Percentiles rank a stretch among this genome's conserved stretches.
phyloP scores from a whole-genome alignment of 2,113 vertebrate genomes.

The Chloropsis hardwickii region DNA sequence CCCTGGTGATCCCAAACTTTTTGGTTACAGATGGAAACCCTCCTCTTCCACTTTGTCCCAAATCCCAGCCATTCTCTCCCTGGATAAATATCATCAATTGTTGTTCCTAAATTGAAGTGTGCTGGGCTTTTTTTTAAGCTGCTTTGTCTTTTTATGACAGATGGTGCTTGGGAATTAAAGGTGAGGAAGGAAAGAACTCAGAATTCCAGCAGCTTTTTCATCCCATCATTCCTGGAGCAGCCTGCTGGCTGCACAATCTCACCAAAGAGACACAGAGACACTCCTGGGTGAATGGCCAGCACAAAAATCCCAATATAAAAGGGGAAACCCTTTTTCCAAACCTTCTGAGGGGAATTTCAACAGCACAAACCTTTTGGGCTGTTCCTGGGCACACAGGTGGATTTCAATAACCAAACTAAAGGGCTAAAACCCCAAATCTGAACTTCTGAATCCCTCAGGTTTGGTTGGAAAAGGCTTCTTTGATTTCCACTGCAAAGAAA shows the following conservation, averaged over 20 bases:
- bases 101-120: background rate
- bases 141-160: background rate
- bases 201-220: background rate
- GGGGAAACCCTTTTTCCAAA: background rate
- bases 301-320: background rate
- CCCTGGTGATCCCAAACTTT: background rate
- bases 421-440: rapidly evolving
- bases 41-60: background rate
- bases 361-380: background rate
- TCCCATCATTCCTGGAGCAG: background rate
- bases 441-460: background rate
- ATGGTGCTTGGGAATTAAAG: background rate
- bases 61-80: background rate
- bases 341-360: background rate
- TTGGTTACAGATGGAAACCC: background rate
- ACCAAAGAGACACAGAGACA: background rate
- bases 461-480: background rate
- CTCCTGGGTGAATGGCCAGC: background rate
- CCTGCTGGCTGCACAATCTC: background rate
- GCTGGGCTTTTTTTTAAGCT: background rate
- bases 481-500: background rate
- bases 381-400: background rate
- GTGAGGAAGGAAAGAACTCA: background rate
- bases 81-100: background rate
- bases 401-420: background rate